Evolutionary conservation across 2,888 invertebrate genomes (phyloP).

Genomic region (Caenorhabditis macrosperma): DNA sequence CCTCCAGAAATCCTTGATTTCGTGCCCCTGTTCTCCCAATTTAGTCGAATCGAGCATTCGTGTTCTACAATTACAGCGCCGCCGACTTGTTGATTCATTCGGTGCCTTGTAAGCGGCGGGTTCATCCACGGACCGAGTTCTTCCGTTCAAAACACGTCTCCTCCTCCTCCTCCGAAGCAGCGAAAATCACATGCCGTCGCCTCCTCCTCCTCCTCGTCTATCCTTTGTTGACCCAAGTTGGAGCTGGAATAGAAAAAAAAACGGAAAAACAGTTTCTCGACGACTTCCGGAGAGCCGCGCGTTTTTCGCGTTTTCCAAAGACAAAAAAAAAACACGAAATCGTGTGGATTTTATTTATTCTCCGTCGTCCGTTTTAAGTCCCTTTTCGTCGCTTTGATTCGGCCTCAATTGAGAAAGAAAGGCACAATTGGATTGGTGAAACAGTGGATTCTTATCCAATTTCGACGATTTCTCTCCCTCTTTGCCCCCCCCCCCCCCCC

Average conservation of each 20-base stretch:
- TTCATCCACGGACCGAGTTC: constrained; percentile 12
- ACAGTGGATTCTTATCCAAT: constrained; percentile 29
- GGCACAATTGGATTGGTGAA: constrained; percentile 46
- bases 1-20: constrained; percentile 18
- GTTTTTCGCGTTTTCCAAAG: background rate
- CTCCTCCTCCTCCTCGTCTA: constrained; percentile 10
- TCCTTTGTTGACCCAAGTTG: constrained; percentile 44
- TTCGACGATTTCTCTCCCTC: background rate
- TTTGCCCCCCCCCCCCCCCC: too few relatives aligned
- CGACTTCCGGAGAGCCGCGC: constrained; percentile 28
- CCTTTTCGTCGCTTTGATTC: constrained; percentile 3
- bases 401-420: constrained; percentile 28
- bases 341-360: constrained; percentile 1
- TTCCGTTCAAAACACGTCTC: constrained; percentile 45
- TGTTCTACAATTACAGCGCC: constrained; percentile 4
- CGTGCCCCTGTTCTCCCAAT: background rate
- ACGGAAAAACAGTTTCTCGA: constrained; percentile 39
- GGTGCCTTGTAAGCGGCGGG: constrained; percentile 10
- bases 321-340: background rate
- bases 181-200: constrained; percentile 39
- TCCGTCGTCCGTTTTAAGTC: background rate
- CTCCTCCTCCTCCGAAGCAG: constrained; percentile 32
- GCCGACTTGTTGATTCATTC: constrained; percentile 25
- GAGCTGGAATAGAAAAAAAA: constrained; percentile 26
- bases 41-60: background rate